phyloP scores from a whole-genome alignment of 2,113 vertebrate genomes.

The Sceloporus tristichus region DNA sequence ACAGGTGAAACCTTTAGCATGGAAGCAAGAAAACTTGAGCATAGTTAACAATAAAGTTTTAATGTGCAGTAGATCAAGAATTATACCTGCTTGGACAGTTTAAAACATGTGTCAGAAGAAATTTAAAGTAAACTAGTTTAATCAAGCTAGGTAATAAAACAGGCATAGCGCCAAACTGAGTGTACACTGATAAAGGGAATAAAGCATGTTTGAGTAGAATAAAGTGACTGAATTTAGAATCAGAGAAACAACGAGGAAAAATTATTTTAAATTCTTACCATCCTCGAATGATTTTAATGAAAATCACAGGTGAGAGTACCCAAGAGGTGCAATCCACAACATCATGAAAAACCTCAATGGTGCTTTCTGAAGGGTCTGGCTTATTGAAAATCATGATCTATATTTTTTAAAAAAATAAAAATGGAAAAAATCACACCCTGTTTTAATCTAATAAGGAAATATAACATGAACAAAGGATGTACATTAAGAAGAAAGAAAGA shows the following conservation, averaged over 20 bases:
- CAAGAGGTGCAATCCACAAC: conserved; percentile 86
- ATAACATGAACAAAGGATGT: conserved; percentile 8
- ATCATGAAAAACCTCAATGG: conserved; percentile 84
- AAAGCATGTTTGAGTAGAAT: conserved; percentile 11
- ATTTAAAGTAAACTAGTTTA: neutral
- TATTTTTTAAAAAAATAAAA: conserved; percentile 7
- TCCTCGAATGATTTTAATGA: conserved; percentile 90
- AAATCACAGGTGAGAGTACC: conserved; percentile 86
- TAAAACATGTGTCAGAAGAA: conserved; percentile 18
- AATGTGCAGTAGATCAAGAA: neutral
- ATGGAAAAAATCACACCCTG: neutral
- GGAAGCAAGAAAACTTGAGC: conserved; percentile 11
- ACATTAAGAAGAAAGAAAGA: neutral
- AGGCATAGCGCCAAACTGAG: neutral
- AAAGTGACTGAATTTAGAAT: neutral
- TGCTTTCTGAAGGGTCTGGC: conserved; percentile 75
- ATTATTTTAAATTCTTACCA: conserved; percentile 82
- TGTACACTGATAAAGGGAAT: neutral
- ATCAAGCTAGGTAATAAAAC: neutral
- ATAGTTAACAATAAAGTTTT: conserved; percentile 17
- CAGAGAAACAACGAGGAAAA: neutral
- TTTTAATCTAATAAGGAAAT: conserved; percentile 21
- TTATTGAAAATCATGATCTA: conserved; percentile 88
- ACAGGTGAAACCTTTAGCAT: conserved; percentile 12
- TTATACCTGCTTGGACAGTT: conserved; percentile 3